Base-by-base conservation (phyloP, 2,888 invertebrate species). In the Tinea pellionella region DNA sequence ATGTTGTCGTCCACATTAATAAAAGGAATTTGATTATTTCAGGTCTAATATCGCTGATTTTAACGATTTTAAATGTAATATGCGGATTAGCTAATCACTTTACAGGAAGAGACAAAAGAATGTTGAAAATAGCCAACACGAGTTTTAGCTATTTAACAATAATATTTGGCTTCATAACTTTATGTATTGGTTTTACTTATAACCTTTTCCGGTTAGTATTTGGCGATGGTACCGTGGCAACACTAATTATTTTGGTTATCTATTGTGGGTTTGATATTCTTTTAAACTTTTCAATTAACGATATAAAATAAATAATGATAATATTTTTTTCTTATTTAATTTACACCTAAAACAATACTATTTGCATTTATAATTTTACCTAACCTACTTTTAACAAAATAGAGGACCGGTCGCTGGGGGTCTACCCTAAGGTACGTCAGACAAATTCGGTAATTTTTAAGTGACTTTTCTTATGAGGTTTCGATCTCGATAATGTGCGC, bases 141-240 rank as follows among this genome's bases (percentile, higher is more conserved):
- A 42, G 58, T 15, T 8, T 47, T 16, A 61, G 61, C 8, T 32
- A n/a, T 15, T 19, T 56, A 1, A 61, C 61, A 24, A 11, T 61
- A 18, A 18, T 55, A 11, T 30, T 61, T 11, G 61, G 61, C 1
- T 19, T 41, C 9, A 55, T 58, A 13, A 30, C 51, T 13, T 59
- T 63, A 1, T 57, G 55, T 56, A 15, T 53, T 12, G 63, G 61
- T 9, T 42, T 61, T 13, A 59, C 61, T 37, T 61, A 63, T 29
- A 0, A 12, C 11, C 0, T 13, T 24, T 63, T 61, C 59, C 41
- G 61, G 24, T 16, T 6, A 19, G 2, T 56, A 56, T 24, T 18
- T 56, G 11, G 56, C 24, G n/a, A 12, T 8, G 4, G 29, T 4
- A 42, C 51, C 9, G 60, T 60, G 7, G 60, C 37, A 12, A 60